These are phyloP conservation scores for Neostethus bicornis DNA, from an alignment of 2,797 vertebrate species.

Conservation along the genomic window DNA sequence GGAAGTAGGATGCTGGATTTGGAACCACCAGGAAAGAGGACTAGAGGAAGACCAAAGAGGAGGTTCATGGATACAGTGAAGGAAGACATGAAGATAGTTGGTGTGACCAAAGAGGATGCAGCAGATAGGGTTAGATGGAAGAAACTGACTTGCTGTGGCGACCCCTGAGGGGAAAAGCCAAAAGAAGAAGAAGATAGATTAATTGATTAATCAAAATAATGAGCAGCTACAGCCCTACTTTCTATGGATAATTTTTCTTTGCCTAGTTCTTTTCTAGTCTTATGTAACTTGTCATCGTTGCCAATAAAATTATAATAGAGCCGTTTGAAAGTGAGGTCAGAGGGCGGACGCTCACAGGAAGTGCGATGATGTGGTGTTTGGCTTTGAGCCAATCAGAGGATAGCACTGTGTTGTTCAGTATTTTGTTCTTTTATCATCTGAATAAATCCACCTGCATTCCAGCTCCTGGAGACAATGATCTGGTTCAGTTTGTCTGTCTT, in stretches of 20 bases:
- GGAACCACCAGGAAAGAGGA: no score
- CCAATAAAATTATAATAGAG: constrained; percentile 60
- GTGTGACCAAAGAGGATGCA: no score
- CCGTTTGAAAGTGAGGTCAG: constrained; percentile 84
- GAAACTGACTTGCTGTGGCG: no score
- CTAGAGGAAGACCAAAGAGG: no score
- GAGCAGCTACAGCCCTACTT: constrained; percentile 3
- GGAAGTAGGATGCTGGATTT: no score
- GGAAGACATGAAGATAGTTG: no score
- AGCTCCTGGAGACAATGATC: constrained; percentile 11
- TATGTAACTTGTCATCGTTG: constrained; percentile 37
- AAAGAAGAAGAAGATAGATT: no score
- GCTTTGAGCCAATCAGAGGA: constrained; percentile 28
- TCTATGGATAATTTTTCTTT: constrained; percentile 1
- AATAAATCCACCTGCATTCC: constrained; percentile 22
- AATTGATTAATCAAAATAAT: no score
- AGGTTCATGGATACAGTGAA: no score
- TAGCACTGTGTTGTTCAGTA: constrained; percentile 35
- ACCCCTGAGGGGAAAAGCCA: no score
- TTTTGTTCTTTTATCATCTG: constrained; percentile 26
- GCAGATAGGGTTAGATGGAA: no score
- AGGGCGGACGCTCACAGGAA: constrained; percentile 87
- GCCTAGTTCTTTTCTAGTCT: constrained; percentile 12
- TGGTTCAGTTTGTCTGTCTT: constrained; percentile 9
- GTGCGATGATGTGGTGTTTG: constrained; percentile 66